Evolutionary conservation across 2,797 vertebrate species (phyloP).

Genomic region (Sandelia bainsii): DNA sequence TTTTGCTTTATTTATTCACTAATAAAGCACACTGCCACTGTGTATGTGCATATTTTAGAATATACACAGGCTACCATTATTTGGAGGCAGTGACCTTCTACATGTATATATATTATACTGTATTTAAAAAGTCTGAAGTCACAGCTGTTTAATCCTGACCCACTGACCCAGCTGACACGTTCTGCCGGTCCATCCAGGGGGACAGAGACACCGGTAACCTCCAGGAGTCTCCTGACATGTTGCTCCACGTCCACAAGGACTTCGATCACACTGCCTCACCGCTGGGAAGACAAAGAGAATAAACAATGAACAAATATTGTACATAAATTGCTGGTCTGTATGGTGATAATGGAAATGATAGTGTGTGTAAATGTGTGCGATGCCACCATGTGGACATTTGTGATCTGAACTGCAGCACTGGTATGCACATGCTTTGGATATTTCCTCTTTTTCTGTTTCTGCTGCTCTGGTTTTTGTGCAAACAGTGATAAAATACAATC

Average conservation of each 20-base stretch:
- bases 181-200: constrained; percentile 83
- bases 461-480: constrained; percentile 72
- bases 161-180: constrained; percentile 87
- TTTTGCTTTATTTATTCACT: neutral
- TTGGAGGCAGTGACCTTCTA: neutral
- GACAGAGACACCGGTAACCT: constrained; percentile 83
- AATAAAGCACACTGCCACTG: neutral
- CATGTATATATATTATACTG: neutral
- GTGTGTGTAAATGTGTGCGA: constrained; percentile 31
- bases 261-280: constrained; percentile 82
- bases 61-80: neutral
- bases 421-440: constrained; percentile 56
- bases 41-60: neutral
- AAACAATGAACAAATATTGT: no score
- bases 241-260: constrained; percentile 81
- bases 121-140: neutral
- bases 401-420: constrained; percentile 34
- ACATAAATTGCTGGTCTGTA: constrained; percentile 53
- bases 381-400: constrained; percentile 38
- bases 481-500: constrained; percentile 78
- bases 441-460: constrained; percentile 69
- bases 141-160: constrained; percentile 12
- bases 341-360: constrained; percentile 51
- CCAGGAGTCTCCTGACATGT: constrained; percentile 82
- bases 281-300: constrained; percentile 62